phyloP scores from a whole-genome alignment of 2,113 vertebrate genomes.

The Phaetusa simplex region DNA sequence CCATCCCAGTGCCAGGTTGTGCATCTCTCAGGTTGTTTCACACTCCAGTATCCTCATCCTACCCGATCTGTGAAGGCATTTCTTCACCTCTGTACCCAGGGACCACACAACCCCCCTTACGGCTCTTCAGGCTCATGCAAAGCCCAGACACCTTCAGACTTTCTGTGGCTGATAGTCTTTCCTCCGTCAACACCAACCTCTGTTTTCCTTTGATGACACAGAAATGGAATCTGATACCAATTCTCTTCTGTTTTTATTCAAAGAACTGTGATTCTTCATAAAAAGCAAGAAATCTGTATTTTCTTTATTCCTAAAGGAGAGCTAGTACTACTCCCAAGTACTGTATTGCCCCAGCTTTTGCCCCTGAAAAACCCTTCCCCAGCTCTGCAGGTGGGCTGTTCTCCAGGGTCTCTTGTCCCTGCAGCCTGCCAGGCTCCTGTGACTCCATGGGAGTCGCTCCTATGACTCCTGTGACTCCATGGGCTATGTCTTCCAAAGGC shows the following conservation, averaged over 20 bases:
- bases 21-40: neutral
- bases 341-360: neutral
- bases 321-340: neutral
- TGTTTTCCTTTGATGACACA: neutral
- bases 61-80: neutral
- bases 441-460: too few relatives aligned
- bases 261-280: neutral
- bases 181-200: neutral
- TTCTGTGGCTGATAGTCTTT: neutral
- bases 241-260: neutral
- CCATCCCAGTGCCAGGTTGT: neutral
- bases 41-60: neutral
- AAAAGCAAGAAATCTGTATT: neutral
- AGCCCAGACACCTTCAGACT: neutral
- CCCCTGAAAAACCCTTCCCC: neutral
- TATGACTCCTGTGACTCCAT: too few relatives aligned
- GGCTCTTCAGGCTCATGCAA: neutral
- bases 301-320: neutral
- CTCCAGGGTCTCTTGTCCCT: neutral
- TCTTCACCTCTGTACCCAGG: neutral
- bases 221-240: neutral
- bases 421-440: neutral
- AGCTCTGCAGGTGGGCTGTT: neutral
- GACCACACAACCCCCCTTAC: neutral
- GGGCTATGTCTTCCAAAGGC: neutral